Base-by-base conservation (phyloP, 37 sponge, comb jelly and placozoan species). In the Ianthella basta region DNA sequence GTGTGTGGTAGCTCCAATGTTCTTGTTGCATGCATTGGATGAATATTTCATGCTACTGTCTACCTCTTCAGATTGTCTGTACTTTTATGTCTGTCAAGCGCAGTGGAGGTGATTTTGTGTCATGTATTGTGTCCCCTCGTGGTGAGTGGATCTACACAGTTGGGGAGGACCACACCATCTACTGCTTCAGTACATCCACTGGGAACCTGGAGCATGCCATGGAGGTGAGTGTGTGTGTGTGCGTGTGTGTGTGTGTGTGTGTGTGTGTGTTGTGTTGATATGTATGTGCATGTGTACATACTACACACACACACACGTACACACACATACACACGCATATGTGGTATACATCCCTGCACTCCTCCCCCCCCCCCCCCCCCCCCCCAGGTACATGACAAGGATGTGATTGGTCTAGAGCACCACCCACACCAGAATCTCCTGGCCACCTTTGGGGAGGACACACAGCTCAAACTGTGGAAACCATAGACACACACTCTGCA, bases 341-440 rank as follows among this genome's bases (percentile, higher is more conserved):
- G 50, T 44, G 50, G 3, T 10, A 44, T 44, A 44, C 50, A 44
- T 44, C 50, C 50, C 8, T 44, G 5, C 21, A 12, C 37, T 15
- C 36, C 4, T 15, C n/a, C n/a, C n/a, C n/a, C n/a, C n/a, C n/a
- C n/a, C 2, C 72, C 3, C 29, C 3, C 29, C n/a, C 72, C 2
- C 25, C 44, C n/a, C 0, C 64, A 97, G 97, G 72, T 87, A 20
- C 97, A 93, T 64, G 96, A 97, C 36, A 98, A 98, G 70, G 95
- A 95, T 55, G 95, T 92, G 29, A 94, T 96, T 65, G 99, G 99
- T 20, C 85, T 96, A 41, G 82, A 85, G 8, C 99, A 96, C 75
- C 99, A 98, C 87, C 99, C 99, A 34, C 99, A 98, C 79, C 99
- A 98, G 82, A 98, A 98, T 86, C 61, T 98, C 25, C 84, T 98